phyloP scores from a whole-genome alignment of 2,888 invertebrate genomes.

The Chrysina gloriosa region DNA sequence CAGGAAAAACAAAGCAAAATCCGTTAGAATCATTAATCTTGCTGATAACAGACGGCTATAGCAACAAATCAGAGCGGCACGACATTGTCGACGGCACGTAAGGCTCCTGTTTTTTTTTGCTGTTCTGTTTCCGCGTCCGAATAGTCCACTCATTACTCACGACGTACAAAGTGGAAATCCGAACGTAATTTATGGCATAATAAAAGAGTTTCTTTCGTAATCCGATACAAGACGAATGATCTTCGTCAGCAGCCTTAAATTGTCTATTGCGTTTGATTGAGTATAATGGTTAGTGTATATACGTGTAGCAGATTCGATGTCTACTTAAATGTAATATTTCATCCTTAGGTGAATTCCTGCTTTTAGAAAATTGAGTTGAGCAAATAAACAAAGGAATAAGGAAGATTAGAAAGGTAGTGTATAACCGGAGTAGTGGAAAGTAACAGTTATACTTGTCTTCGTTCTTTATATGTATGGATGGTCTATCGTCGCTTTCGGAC shows the following conservation, averaged over 20 bases:
- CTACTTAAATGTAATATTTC: too few species aligned
- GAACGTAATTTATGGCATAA: slow-evolving; percentile 28
- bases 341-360: too few species aligned
- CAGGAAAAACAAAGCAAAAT: neutral
- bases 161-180: slow-evolving; percentile 8
- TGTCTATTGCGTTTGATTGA: neutral
- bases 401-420: too few species aligned
- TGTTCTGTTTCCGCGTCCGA: slow-evolving; percentile 14
- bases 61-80: slow-evolving; percentile 28
- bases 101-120: slow-evolving; percentile 8
- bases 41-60: neutral
- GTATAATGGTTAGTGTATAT: too few species aligned
- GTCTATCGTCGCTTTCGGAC: too few species aligned
- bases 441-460: too few species aligned
- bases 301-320: too few species aligned
- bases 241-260: neutral
- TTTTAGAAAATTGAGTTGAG: too few species aligned
- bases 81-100: slow-evolving; percentile 12
- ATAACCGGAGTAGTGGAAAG: too few species aligned
- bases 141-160: slow-evolving; percentile 23
- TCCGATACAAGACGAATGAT: slow-evolving; percentile 17
- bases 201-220: slow-evolving; percentile 21
- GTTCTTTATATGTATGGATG: too few species aligned
- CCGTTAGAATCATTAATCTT: slow-evolving; percentile 18
- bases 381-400: too few species aligned